phyloP scores from a whole-genome alignment of 1,140 invertebrate genomes.

The Bombus waltoni region DNA sequence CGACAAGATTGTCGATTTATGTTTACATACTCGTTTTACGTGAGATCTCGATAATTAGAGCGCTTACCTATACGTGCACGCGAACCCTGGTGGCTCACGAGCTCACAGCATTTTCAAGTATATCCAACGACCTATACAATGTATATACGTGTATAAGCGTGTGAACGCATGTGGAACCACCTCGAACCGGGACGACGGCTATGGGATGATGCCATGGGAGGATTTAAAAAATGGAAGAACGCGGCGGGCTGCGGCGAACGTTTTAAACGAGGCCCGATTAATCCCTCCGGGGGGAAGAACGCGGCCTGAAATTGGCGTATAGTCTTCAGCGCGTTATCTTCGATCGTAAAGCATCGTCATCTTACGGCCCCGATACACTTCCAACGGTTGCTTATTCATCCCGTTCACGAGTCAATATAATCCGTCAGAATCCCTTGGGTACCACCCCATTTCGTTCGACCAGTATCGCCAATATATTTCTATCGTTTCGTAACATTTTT shows the following conservation, averaged over 20 bases:
- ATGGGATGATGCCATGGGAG: conserved; percentile 56
- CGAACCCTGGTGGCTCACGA: conserved; percentile 9
- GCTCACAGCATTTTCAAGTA: background rate
- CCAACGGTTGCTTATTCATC: conserved; percentile 62
- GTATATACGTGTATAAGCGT: background rate
- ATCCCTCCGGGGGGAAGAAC: conserved; percentile 66
- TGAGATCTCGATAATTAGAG: conserved; percentile 70
- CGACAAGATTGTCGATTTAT: conserved; percentile 69
- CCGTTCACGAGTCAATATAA: conserved; percentile 65
- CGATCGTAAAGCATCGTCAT: conserved; percentile 69
- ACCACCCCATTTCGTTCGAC: background rate
- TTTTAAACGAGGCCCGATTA: conserved; percentile 67
- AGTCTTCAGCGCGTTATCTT: conserved; percentile 66
- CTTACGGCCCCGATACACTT: conserved; percentile 55
- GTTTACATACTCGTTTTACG: conserved; percentile 71
- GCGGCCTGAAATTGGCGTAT: conserved; percentile 66
- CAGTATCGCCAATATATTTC: background rate
- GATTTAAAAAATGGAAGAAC: conserved; percentile 68
- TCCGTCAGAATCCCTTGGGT: conserved; percentile 36
- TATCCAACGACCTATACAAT: background rate
- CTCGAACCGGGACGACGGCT: background rate
- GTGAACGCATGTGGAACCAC: conserved; percentile 2
- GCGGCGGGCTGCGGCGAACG: conserved; percentile 52
- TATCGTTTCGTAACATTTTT: background rate
- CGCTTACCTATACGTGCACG: conserved; percentile 57